These are phyloP conservation scores for Aporophyla nigra DNA, from an alignment of 2,888 invertebrate genomes.

Conservation along the genomic window DNA sequence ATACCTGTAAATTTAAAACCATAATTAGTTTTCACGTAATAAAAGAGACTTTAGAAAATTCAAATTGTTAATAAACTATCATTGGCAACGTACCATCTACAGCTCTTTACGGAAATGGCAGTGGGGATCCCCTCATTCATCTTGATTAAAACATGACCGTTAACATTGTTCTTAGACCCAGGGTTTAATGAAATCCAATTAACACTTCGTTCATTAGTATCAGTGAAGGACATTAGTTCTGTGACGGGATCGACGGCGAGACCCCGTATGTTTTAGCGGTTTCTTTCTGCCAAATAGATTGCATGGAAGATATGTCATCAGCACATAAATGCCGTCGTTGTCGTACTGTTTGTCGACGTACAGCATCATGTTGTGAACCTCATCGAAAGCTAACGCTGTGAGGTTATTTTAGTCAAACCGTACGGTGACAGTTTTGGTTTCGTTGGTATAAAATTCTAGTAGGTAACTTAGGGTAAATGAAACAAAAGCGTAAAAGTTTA, in stretches of 20 bases:
- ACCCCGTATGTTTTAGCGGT: conserved; percentile 92
- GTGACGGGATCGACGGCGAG: conserved; percentile 94
- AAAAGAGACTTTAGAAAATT: neutral
- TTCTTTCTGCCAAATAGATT: conserved; percentile 86
- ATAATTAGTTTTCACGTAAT: neutral
- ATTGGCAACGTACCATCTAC: conserved; percentile 91
- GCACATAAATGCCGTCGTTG: conserved; percentile 93
- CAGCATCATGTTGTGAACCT: conserved; percentile 91
- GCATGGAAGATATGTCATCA: conserved; percentile 80
- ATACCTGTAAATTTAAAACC: conserved; percentile 87
- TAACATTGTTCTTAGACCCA: conserved; percentile 77
- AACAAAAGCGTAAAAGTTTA: conserved; percentile 77
- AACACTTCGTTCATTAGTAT: conserved; percentile 92
- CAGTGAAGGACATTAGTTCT: conserved; percentile 95
- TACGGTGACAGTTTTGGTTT: conserved; percentile 72
- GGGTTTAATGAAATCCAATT: conserved; percentile 83
- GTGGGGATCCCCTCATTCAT: conserved; percentile 92
- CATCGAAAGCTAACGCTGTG: conserved; percentile 93
- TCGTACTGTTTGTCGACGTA: conserved; percentile 92
- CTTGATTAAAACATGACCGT: conserved; percentile 82
- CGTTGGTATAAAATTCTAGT: conserved; percentile 91
- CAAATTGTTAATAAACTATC: neutral
- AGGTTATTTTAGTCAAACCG: conserved; percentile 72
- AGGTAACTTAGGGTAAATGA: conserved; percentile 94
- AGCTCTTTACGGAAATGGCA: conserved; percentile 95